These are phyloP conservation scores for Pyxicephalus adspersus DNA, from an alignment of 2,113 vertebrate genomes.

Conservation along the genomic window DNA sequence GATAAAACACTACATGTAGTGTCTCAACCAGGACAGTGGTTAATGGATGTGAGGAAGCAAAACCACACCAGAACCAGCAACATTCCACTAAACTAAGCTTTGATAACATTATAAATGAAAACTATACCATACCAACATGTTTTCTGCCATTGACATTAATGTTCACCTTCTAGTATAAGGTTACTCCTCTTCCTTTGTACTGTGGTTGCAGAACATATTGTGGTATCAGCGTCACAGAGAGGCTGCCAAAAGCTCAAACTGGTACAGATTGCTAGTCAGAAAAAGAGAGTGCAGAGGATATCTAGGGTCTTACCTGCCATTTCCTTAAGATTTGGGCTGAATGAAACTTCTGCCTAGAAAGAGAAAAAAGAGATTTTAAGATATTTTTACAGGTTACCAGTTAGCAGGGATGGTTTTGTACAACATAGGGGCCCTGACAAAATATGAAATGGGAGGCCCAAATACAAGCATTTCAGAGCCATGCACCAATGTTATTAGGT, in stretches of 20 bases:
- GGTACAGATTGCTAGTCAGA: conserved; percentile 29
- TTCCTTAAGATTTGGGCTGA: conserved; percentile 26
- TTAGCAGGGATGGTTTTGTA: too few species aligned
- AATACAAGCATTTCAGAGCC: too few species aligned
- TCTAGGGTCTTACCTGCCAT: conserved; percentile 52
- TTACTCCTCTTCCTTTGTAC: conserved; percentile 20
- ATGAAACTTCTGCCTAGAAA: conserved; percentile 23
- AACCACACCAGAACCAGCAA: too few species aligned
- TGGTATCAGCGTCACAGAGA: not conserved
- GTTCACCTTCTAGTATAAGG: not conserved
- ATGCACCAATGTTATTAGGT: too few species aligned
- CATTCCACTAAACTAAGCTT: too few species aligned
- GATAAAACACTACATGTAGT: too few species aligned
- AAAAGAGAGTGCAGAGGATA: not conserved
- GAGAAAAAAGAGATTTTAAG: not conserved
- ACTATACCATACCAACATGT: not conserved
- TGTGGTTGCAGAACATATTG: not conserved
- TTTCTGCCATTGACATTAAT: not conserved
- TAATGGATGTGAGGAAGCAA: too few species aligned
- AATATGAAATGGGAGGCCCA: too few species aligned
- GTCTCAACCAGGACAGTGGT: too few species aligned
- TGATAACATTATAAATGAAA: too few species aligned
- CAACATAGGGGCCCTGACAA: not conserved
- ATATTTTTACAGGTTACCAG: too few species aligned
- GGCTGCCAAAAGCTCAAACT: not conserved